Base-by-base conservation (phyloP, 2,888 invertebrate species). In the Parasteatoda lunata region DNA sequence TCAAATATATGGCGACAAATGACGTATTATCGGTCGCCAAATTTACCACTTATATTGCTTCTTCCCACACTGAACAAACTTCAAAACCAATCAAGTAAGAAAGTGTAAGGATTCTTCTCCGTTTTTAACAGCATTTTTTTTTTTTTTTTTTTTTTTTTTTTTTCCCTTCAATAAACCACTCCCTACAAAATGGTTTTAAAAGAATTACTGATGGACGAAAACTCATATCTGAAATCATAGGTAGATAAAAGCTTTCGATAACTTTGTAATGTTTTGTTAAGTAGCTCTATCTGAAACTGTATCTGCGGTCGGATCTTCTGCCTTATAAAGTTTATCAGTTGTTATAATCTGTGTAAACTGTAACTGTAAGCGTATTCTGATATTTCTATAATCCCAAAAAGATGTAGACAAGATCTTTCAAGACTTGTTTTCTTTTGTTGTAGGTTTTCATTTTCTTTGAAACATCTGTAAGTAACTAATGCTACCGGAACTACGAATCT, bases 281-380 rank as follows among this genome's bases (percentile, higher is more conserved):
- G 48, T 70, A 70, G 65, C 65, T 54, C 76, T 81, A 86, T 86
- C 85, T 15, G 80, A 71, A 86, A 80, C 85, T 68, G 77, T 77
- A 86, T 86, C 85, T 77, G 65, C 65, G 59, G 80, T 54, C 80
- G 77, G 85, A 54, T 15, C 72, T 77, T 86, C 71, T 66, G 80
- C 66, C 30, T 8, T 30, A 15, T 69, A n/a, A 66, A 52, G 13
- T 72, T 47, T 84, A 84, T 84, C 84, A 54, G 69, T 51, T 66
- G 65, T 71, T 79, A 59, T n/a, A 54, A 86, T 86, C 85, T 86
- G 65, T 77, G 80, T 86, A 86, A 86, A 86, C 85, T 86, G 85
- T 86, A 86, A 86, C 85, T 30, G 68, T 66, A 86, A 72, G 64
- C 71, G 30, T 71, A 48, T 69, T 30, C 49, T 48, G 48, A 73